phyloP scores from a whole-genome alignment of 2,113 vertebrate species.

The Gobius niger region DNA sequence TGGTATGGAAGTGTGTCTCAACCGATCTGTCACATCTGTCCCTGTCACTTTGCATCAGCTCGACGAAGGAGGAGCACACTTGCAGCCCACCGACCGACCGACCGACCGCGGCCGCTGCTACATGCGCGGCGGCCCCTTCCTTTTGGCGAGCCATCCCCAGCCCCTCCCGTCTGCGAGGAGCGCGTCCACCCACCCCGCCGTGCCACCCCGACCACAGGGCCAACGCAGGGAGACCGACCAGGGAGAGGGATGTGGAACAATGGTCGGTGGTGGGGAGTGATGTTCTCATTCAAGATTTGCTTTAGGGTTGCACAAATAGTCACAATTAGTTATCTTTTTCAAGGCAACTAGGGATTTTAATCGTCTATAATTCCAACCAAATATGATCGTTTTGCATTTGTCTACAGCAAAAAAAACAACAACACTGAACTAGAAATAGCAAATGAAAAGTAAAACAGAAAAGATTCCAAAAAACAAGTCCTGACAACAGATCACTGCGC shows the following conservation, averaged over 20 bases:
- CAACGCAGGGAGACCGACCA: conserved; percentile 39
- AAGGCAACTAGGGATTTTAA: too few species aligned
- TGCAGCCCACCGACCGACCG: conserved; percentile 62
- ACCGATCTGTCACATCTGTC: conserved; percentile 92
- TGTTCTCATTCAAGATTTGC: not conserved
- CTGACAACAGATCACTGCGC: too few species aligned
- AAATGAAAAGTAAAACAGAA: too few species aligned
- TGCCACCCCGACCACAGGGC: not conserved
- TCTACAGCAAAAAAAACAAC: too few species aligned
- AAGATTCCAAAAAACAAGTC: too few species aligned
- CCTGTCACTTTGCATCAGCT: conserved; percentile 87
- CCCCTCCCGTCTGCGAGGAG: not conserved
- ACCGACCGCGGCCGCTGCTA: conserved; percentile 39
- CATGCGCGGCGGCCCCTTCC: conserved; percentile 11
- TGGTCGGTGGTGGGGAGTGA: not conserved
- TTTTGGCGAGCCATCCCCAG: not conserved
- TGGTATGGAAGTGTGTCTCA: conserved; percentile 90
- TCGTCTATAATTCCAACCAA: too few species aligned
- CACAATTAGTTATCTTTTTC: too few species aligned
- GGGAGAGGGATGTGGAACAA: conserved; percentile 21
- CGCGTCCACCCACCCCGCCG: conserved; percentile 14
- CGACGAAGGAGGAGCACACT: conserved; percentile 72
- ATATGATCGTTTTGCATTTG: too few species aligned
- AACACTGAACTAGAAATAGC: too few species aligned
- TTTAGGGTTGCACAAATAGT: not conserved